Base-by-base conservation (phyloP, 30 jellyfish, hydroid and myxozoan species). In the Aurelia aurita region DNA sequence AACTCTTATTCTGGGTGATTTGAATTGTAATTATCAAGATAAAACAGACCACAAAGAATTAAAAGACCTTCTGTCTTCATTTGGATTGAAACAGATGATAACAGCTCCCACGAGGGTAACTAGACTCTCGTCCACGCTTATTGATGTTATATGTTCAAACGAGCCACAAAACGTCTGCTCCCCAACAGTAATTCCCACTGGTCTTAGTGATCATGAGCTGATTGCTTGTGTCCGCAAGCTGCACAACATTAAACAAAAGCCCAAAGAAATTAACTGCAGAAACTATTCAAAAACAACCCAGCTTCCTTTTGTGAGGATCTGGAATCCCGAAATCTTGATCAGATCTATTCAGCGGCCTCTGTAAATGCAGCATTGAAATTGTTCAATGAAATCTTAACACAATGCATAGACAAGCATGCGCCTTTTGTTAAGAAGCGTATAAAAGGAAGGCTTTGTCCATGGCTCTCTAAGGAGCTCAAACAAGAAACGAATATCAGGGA, bases 241-340 rank as follows among this genome's bases (percentile, higher is more conserved):
- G 11, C 13, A 61, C 10, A 16, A 11, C 73, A 61, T n/a, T 25
- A 14, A 61, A 61, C 26, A 61, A 14, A 9, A 13, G 14, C 26
- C 73, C 13, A 61, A 25, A 21, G 14, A 61, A 12, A 61, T 61
- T 61, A 61, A 10, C 15, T 49, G 18, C 61, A n/a, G n/a, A n/a
- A n/a, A n/a, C 69, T 87, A 51, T 70, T 78, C 96, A 68, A 78
- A 62, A 39, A 79, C 89, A 69, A 79, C 84, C 88, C 63, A 28
- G 63, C 63, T 22, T 34, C 63, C 31, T 83, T 29, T 55, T 83
- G 93, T 83, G 93, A 69, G 70, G 87, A 83, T 63, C 54, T 70
- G 47, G 54, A 72, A 62, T 39, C 73, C 29, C 80, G 20, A 51
- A 65, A 49, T n/a, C n/a, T n/a, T n/a, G n/a, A n/a, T n/a, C 85